Evolutionary conservation across 2,888 invertebrate species (phyloP).

Genomic region (Calliopum simillimum): DNA sequence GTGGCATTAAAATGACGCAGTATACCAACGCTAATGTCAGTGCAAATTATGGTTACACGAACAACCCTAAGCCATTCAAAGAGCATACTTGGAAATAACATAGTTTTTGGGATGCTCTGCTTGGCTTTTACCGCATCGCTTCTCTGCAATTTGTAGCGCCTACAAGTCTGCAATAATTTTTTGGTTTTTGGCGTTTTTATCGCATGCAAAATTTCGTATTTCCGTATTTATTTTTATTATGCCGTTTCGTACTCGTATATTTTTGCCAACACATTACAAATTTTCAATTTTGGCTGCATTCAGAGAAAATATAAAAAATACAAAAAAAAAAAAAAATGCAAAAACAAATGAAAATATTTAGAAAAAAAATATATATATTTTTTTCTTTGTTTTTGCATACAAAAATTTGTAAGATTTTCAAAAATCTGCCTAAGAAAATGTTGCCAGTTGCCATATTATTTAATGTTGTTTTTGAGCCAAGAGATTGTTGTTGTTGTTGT

Average conservation of each 20-base stretch:
- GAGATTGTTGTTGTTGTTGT: not conserved
- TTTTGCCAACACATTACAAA: conserved; percentile 49
- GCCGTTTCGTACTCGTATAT: not conserved
- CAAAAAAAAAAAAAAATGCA: not conserved
- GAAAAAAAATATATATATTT: conserved; percentile 11
- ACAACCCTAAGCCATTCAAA: not conserved
- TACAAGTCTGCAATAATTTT: conserved; percentile 61
- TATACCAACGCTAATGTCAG: conserved; percentile 17
- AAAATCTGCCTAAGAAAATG: conserved; percentile 8
- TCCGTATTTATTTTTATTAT: not conserved
- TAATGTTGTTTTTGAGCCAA: not conserved
- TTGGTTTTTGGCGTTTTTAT: conserved; percentile 11
- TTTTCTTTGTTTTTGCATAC: conserved; percentile 16
- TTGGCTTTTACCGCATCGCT: conserved; percentile 42
- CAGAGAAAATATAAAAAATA: not conserved
- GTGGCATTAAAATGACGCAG: conserved; percentile 34
- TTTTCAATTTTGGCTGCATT: conserved; percentile 40
- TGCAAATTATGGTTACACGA: conserved; percentile 16
- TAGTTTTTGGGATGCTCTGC: not conserved
- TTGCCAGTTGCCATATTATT: not conserved
- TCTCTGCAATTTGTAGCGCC: conserved; percentile 62
- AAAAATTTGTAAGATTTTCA: not conserved
- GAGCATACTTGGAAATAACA: not conserved
- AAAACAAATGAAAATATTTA: not conserved
- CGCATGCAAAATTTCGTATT: conserved; percentile 20